phyloP scores from a whole-genome alignment of 2,797 vertebrate species.

The Acestrorhynchus altus region DNA sequence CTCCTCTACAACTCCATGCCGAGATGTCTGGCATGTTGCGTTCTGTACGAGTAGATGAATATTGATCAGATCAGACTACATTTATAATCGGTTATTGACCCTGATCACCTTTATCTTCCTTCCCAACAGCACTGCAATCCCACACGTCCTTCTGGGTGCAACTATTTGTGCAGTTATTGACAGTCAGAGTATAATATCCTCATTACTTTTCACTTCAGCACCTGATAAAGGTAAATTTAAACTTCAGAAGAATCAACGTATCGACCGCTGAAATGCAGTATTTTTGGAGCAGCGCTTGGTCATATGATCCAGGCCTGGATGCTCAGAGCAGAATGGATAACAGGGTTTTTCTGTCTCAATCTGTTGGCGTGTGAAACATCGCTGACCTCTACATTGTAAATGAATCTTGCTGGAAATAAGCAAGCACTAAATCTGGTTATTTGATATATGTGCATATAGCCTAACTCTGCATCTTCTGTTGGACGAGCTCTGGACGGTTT shows the following conservation, averaged over 20 bases:
- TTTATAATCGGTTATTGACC: no score
- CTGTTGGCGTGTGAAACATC: not conserved
- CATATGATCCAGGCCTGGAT: slow-evolving; percentile 7
- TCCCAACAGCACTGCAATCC: no score
- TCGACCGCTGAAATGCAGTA: not conserved
- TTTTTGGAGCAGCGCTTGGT: not conserved
- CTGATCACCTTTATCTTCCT: no score
- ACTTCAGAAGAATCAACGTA: not conserved
- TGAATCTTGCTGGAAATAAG: not conserved
- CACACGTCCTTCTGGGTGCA: no score
- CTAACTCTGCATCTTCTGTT: not conserved
- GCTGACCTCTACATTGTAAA: not conserved
- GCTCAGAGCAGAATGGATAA: not conserved
- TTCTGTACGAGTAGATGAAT: no score
- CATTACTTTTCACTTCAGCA: no score
- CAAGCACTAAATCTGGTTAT: not conserved
- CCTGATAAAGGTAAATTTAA: not conserved
- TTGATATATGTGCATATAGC: not conserved
- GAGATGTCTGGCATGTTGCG: no score
- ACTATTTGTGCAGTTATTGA: no score
- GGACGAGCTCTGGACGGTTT: not conserved
- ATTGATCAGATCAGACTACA: no score
- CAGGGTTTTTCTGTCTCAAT: not conserved
- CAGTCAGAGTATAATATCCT: no score
- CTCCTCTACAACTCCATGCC: no score